These are phyloP conservation scores for Coenonympha glycerion DNA, from an alignment of 2,888 invertebrate genomes.

Conservation along the genomic window DNA sequence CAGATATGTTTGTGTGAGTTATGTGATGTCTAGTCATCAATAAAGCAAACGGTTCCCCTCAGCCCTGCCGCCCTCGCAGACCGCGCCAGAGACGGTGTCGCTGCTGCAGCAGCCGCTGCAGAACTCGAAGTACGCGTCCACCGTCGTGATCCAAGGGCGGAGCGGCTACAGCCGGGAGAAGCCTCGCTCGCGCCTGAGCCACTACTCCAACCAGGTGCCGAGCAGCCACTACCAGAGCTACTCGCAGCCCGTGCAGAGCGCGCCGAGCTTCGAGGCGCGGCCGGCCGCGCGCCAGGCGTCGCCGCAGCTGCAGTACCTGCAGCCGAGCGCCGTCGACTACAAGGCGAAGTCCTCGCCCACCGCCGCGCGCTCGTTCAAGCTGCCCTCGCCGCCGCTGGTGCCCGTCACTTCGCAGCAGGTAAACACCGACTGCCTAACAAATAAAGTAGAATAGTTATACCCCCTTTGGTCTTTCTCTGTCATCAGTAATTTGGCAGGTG, in stretches of 20 bases:
- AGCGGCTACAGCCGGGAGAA: conserved; percentile 57
- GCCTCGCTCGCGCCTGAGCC: conserved; percentile 46
- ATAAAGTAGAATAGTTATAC: too few relatives aligned
- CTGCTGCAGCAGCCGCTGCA: conserved; percentile 63
- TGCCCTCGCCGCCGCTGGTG: conserved; percentile 66
- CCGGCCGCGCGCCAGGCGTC: conserved; percentile 34
- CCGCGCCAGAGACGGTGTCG: conserved; percentile 70
- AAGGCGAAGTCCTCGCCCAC: conserved; percentile 45
- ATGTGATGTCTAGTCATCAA: neutral
- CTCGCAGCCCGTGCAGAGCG: conserved; percentile 35
- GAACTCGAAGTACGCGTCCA: conserved; percentile 55
- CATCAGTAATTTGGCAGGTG: too few relatives aligned
- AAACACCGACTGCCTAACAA: conserved; percentile 1
- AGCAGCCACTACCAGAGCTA: conserved; percentile 49
- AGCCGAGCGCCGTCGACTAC: conserved; percentile 48
- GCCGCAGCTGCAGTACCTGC: conserved; percentile 57
- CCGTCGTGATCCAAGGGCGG: conserved; percentile 56
- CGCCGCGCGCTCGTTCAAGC: conserved; percentile 54
- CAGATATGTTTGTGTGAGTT: too few relatives aligned
- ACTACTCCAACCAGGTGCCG: conserved; percentile 42
- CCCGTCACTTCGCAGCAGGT: conserved; percentile 54
- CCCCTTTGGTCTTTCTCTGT: too few relatives aligned
- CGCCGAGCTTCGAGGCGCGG: conserved; percentile 30
- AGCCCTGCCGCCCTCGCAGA: conserved; percentile 66
- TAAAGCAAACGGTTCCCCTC: conserved; percentile 2